phyloP scores from a whole-genome alignment of 2,888 invertebrate species.

The Macrophya annulata region DNA sequence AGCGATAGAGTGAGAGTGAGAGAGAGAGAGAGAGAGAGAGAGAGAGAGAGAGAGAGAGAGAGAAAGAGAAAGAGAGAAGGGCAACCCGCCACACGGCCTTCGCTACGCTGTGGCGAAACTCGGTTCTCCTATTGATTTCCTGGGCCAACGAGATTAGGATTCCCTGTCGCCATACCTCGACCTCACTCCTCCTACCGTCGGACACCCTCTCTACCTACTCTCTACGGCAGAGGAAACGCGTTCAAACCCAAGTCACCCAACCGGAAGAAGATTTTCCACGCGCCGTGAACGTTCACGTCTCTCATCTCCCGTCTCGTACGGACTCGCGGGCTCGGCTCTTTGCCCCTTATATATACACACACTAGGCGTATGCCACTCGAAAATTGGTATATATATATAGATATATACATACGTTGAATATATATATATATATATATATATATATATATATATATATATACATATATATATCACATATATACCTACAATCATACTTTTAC shows the following conservation, averaged over 20 bases:
- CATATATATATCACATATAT: not conserved
- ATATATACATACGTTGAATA: not conserved
- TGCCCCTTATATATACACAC: not conserved
- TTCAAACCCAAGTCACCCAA: slow-evolving; percentile 45
- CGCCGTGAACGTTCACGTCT: slow-evolving; percentile 5
- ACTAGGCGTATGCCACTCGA: not conserved
- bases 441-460: not conserved
- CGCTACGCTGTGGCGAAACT: slow-evolving; percentile 48
- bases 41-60: too few species aligned
- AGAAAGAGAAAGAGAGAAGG: not conserved
- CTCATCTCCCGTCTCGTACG: not conserved
- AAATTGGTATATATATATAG: not conserved
- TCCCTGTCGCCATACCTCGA: slow-evolving; percentile 53
- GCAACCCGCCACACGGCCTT: slow-evolving; percentile 22
- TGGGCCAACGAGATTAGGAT: slow-evolving; percentile 54
- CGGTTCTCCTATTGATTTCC: slow-evolving; percentile 54
- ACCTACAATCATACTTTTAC: not conserved
- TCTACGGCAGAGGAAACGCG: slow-evolving; percentile 43
- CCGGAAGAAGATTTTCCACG: slow-evolving; percentile 52
- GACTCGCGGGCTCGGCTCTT: not conserved
- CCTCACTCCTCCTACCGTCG: slow-evolving; percentile 31
- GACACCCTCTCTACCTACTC: slow-evolving; percentile 20
- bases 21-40: slow-evolving; percentile 16
- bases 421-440: not conserved
- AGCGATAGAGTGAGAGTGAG: slow-evolving; percentile 13